Base-by-base conservation (phyloP, 1,140 invertebrate species). In the Notospermus geniculatus region DNA sequence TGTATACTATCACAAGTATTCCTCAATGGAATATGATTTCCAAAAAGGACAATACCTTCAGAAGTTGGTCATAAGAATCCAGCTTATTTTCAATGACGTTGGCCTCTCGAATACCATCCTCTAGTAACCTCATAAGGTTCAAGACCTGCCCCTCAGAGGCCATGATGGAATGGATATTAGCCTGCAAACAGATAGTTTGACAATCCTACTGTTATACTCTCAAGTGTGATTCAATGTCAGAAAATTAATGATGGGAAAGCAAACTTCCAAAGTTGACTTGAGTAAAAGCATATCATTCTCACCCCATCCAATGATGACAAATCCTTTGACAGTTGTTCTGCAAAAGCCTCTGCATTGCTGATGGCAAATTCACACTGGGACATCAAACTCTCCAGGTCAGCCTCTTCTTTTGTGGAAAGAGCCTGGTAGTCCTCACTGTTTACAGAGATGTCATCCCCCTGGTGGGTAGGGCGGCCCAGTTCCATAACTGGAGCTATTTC, bases 91-190 rank as follows among this genome's bases (percentile, higher is more conserved):
- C 80, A 45, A 83, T 73, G n/a, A 60, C 65, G n/a, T 72, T 73
- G 2, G 79, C 79, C 59, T 80, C 70, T 41, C 76, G 66, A 19
- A 80, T 73, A 1, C 74, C 78, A 57, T 75, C 84, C 74, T 94
- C 91, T 64, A 95, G 86, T 67, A 92, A 88, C 61, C 88, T 84
- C 90, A 95, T 93, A 69, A 96, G 80, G 61, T 88, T 86, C 57
- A 90, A 84, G 0, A 96, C 91, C 82, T 92, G 88, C 23, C 88
- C 85, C 73, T 91, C 89, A 2, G 90, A 92, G 11, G 89, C 89
- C 79, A 93, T 84, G 52, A 93, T 91, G 68, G 89, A 90, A 76
- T 92, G 89, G 62, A 93, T 89, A 80, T 93, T 93, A 76, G 89
- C 90, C 87, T 89, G 67, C 25, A 50, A n/a, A 29, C 65, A 22